Evolutionary conservation across 2,797 vertebrate species (phyloP), one percentile per base, ranked within the genome.

Genomic region (Brachyalestes nurse): DNA sequence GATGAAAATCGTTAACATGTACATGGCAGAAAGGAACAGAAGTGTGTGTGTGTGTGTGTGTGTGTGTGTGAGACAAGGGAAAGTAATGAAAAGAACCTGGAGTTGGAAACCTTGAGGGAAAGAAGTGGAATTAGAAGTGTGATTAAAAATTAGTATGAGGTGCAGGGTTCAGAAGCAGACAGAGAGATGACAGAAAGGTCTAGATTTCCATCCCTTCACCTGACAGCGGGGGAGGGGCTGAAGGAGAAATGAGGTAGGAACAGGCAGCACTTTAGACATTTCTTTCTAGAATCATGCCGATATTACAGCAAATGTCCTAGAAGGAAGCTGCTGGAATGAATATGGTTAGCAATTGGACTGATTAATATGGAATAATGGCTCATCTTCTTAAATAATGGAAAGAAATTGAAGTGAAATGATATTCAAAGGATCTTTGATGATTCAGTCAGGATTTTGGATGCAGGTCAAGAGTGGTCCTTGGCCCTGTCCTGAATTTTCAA

Each of bases 141-240:
- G 92, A 94, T 94, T 94, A 94, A 94, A 93, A 94, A 93, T 93
- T 88, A 91, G 89, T 93, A 90, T 90, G 88, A 89, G 82, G 85
- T 80, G 62, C 47, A 81, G 75, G 77, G 83, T 76, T 80, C 72
- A 79, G 58, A 49, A 70, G 73, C 64, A 62, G 81, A 81, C 86
- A 87, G 90, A 91, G 87, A 85, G 90, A 89, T 88, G 90, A 19
- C 21, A 14, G 25, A 74, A 87, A 88, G 88, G 80, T 79, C 86
- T 80, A 23, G 34, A 74, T 55, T 62, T 53, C 64, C 79, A 53
- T 21, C 23, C 62, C 42, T 75, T 60, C 72, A 75, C 28, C 62
- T 77, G 60, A 19, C 5, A 70, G 69, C 9, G 40, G 73, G 42
- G 17, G 55, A 34, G 69, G 34, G 57, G 19, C 5, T 38, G 23